These are phyloP conservation scores for Psittacula echo DNA, from an alignment of 2,797 vertebrate species.

Conservation along the genomic window DNA sequence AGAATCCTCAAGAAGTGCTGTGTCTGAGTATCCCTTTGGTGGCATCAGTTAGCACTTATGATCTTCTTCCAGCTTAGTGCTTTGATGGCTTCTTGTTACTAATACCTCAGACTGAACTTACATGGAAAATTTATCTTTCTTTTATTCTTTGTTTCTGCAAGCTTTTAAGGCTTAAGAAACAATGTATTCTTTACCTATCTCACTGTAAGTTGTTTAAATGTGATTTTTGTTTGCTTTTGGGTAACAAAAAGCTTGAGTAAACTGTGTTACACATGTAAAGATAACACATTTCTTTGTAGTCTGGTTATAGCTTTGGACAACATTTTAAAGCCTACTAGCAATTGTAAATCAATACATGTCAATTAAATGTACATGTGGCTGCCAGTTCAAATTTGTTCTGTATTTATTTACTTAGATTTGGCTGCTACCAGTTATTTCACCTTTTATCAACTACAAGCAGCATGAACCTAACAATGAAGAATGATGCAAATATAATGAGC, in stretches of 20 bases:
- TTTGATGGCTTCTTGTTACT: not conserved
- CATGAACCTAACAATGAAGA: constrained; percentile 52
- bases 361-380: constrained; percentile 38
- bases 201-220: not conserved
- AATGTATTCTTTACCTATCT: not conserved
- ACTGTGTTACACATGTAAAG: not conserved
- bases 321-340: constrained; percentile 11
- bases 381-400: constrained; percentile 55
- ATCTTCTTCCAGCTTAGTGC: not conserved
- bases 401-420: constrained; percentile 48
- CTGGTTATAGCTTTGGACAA: not conserved
- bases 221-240: not conserved
- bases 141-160: not conserved
- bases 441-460: constrained; percentile 59
- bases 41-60: not conserved
- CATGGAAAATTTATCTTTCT: not conserved
- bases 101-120: not conserved
- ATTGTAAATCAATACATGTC: constrained; percentile 61
- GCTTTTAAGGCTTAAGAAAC: not conserved
- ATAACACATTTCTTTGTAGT: not conserved
- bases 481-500: constrained; percentile 59
- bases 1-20: not conserved
- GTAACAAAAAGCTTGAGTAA: not conserved
- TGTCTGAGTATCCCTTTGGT: not conserved
- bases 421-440: constrained; percentile 48